Evolutionary conservation across 2,113 vertebrate species (phyloP), one percentile per base, ranked within the genome.

Genomic region (Entelurus aequoreus): DNA sequence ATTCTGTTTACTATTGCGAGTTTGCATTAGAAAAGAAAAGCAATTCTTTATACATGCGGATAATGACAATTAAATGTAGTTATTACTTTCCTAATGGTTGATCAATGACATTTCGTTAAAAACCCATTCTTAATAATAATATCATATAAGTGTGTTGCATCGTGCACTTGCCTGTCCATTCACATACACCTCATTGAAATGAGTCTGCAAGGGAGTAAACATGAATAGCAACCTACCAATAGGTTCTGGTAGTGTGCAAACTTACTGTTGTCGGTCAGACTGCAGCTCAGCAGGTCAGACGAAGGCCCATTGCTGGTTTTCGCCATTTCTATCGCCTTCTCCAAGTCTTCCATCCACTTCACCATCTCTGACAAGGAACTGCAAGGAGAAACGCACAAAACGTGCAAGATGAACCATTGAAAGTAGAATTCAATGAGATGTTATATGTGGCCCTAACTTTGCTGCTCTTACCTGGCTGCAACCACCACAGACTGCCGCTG

Each of bases 281-380:
- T 93, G 78, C 89, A 85, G 59, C 90, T 91, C 74, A 95, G 82
- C 57, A 95, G 66, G 72, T 94, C 93, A 0, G 91, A 85, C 4
- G 87, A 74, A 16, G 90, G 93, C 50, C 92, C 91, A 0, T 92
- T 94, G 83, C 87, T 93, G 72, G 92, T 92, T 81, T 96, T 94
- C 0, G 92, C 90, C 80, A 91, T 81, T 68, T 95, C 94, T 54
- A 97, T 92, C 1, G 94, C 96, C 91, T 91, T 90, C 79, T 93
- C 93, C 63, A 99, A 89, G 75, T 99, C 97, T 62, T 96, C 94
- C 37, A 92, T 92, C 96, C 97, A 99, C 72, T 95, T 98, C 62
- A 94, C 93, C 95, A 95, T 97, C 82, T 98, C 97, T 4, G 87
- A 66, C 0, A 75, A 79, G 15, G 90, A 93, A 76, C 97, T 99